Conservation (phyloP, 2,113 vertebrate genomes). For the Carettochelys insculpta region DNA sequence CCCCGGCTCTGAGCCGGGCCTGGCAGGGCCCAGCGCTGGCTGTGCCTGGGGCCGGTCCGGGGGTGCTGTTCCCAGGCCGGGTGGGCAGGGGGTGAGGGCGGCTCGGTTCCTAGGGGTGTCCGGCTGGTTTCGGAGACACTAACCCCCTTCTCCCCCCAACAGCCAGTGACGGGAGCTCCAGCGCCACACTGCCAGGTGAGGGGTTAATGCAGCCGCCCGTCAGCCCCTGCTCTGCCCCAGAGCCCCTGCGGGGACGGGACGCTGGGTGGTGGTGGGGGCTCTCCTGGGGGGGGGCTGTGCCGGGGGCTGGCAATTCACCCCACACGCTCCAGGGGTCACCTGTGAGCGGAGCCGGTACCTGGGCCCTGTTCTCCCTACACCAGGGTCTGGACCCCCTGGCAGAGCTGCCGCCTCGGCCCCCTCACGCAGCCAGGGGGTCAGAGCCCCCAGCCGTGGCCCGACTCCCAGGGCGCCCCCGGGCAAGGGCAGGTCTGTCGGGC, state of each 20-base stretch:
- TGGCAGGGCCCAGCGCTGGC: too few relatives aligned
- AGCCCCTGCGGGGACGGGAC: too few relatives aligned
- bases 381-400: rapidly evolving
- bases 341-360: background rate
- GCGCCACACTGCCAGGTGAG: background rate
- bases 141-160: background rate
- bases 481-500: background rate
- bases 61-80: too few relatives aligned
- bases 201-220: background rate
- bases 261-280: too few relatives aligned
- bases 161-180: background rate
- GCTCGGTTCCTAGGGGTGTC: too few relatives aligned
- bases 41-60: too few relatives aligned
- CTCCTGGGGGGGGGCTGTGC: too few relatives aligned
- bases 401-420: rapidly evolving
- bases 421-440: background rate
- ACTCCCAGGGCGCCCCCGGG: background rate
- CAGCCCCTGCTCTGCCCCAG: too few relatives aligned
- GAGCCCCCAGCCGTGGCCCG: too few relatives aligned
- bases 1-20: too few relatives aligned
- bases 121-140: background rate
- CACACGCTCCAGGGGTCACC: background rate
- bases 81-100: too few relatives aligned
- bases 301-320: background rate
- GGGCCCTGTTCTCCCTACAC: too few relatives aligned